These are phyloP conservation scores for Bos taurus DNA, from an alignment of 2,113 vertebrate species.

Conservation along the genomic window ARS-UCD2.0 NC_037335.1:112201001-112201500, in stretches of 20 bases:
- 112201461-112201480: background rate
- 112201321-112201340: background rate
- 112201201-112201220: fast-evolving
- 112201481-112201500: too few species aligned
- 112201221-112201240: background rate
- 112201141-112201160: background rate
- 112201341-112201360: background rate
- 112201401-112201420: background rate
- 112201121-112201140: fast-evolving
- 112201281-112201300: background rate
- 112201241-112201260: fast-evolving
- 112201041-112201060: background rate
- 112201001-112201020: fast-evolving
- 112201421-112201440: too few species aligned
- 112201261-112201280: too few species aligned
- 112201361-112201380: fast-evolving
- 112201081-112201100: fast-evolving
- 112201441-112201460: fast-evolving
- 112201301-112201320: fast-evolving
- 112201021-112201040: background rate
- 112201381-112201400: background rate
- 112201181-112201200: background rate
- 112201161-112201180: background rate
- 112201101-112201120: background rate
- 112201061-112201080: fast-evolving